phyloP scores from a whole-genome alignment of 2,888 invertebrate species.

The Aproaerema taeniolella region DNA sequence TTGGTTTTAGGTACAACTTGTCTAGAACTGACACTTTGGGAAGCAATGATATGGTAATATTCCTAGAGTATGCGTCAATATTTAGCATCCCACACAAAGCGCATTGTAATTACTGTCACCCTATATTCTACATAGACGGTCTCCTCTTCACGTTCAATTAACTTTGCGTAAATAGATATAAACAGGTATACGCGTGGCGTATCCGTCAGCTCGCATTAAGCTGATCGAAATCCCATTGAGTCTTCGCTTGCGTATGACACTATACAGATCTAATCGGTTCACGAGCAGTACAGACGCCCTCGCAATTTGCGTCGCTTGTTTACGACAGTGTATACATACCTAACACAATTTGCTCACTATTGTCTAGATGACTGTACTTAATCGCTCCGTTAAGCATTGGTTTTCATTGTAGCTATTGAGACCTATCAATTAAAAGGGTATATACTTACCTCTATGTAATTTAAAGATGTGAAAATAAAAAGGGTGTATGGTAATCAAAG shows the following conservation, averaged over 20 bases:
- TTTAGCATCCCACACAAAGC: conserved; percentile 33
- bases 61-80: conserved; percentile 33
- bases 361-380: conserved; percentile 30
- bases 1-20: no score
- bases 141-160: conserved; percentile 27
- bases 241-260: conserved; percentile 39
- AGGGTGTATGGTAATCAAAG: no score
- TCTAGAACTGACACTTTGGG: no score
- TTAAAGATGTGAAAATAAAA: no score
- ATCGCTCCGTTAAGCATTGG: conserved; percentile 22
- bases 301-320: conserved; percentile 51
- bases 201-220: conserved; percentile 35
- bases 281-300: conserved; percentile 38
- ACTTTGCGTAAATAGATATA: conserved; percentile 16
- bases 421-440: no score
- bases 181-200: conserved; percentile 15
- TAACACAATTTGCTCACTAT: conserved; percentile 46
- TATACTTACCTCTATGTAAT: no score
- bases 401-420: conserved; percentile 17
- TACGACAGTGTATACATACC: conserved; percentile 37
- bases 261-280: conserved; percentile 44
- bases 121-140: conserved; percentile 8
- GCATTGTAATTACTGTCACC: conserved; percentile 30
- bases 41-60: conserved; percentile 26
- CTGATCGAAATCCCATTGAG: conserved; percentile 34